These are phyloP conservation scores for Chondrosia reniformis DNA, from an alignment of 37 sponge, comb jelly and placozoan genomes.

Conservation along the genomic window DNA sequence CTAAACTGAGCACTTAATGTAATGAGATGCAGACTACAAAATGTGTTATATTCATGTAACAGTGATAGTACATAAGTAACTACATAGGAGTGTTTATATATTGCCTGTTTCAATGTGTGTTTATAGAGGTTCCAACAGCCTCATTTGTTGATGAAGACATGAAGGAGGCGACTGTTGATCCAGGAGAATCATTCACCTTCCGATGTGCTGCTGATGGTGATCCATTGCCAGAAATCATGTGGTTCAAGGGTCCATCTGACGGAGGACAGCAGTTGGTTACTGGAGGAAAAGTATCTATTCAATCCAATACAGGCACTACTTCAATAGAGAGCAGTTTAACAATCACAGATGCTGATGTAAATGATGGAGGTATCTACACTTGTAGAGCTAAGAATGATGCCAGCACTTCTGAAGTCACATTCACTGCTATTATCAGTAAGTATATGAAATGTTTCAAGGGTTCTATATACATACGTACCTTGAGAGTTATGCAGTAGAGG, in stretches of 20 bases:
- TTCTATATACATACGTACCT: too few species aligned
- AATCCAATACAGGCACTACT: neutral
- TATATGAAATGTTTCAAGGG: too few species aligned
- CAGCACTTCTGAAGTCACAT: neutral
- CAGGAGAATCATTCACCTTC: neutral
- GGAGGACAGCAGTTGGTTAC: neutral
- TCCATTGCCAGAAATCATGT: constrained; percentile 16
- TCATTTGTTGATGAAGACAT: neutral
- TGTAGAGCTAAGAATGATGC: constrained; percentile 8
- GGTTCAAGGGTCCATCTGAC: constrained; percentile 14
- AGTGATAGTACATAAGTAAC: neutral
- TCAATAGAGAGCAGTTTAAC: neutral
- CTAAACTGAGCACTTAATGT: too few species aligned
- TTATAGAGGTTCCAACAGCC: constrained; percentile 14
- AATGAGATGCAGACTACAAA: too few species aligned
- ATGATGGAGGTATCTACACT: constrained; percentile 15
- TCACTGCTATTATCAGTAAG: too few species aligned
- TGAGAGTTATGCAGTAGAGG: too few species aligned
- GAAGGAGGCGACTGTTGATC: neutral
- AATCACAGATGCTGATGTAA: neutral
- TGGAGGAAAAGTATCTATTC: neutral
- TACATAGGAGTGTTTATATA: too few species aligned
- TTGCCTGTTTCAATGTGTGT: neutral
- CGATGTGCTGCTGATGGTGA: constrained; percentile 3
- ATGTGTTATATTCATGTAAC: neutral